Percentiles rank a stretch among this genome's conserved stretches.
Conservation (phyloP, 2,888 invertebrate genomes). For the Luperina nickerlii region DNA sequence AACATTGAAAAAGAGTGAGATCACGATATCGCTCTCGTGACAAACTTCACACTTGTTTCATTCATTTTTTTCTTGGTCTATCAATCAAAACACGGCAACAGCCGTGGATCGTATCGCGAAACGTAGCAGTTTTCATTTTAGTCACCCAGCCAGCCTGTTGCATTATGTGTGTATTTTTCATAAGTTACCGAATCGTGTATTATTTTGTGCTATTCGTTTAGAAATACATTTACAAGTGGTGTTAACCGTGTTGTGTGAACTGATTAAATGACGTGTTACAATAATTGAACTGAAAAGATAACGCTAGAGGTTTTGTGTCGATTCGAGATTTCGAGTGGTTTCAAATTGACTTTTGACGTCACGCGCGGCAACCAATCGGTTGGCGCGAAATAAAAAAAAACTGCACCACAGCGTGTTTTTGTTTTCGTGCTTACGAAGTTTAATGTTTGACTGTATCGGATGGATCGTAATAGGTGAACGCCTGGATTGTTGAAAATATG, state of each 20-base stretch:
- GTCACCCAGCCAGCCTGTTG: slow-evolving; percentile 73
- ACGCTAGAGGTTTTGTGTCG: slow-evolving; percentile 74
- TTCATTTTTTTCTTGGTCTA: slow-evolving; percentile 69
- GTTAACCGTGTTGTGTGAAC: slow-evolving; percentile 76
- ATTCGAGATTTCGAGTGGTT: slow-evolving; percentile 83
- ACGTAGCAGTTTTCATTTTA: slow-evolving; percentile 75
- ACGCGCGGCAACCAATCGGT: slow-evolving; percentile 83
- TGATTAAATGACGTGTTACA: slow-evolving; percentile 64
- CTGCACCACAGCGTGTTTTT: slow-evolving; percentile 73
- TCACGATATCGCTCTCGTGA: slow-evolving; percentile 54
- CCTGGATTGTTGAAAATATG: slow-evolving; percentile 81
- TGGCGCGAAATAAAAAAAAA: slow-evolving; percentile 78
- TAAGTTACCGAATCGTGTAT: slow-evolving; percentile 51
- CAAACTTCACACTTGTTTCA: slow-evolving; percentile 76
- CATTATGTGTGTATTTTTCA: slow-evolving; percentile 53
- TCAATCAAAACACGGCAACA: slow-evolving; percentile 74
- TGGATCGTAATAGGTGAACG: slow-evolving; percentile 80
- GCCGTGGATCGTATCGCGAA: slow-evolving; percentile 66
- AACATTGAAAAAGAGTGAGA: slow-evolving; percentile 62
- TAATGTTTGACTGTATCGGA: slow-evolving; percentile 76
- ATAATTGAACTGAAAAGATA: slow-evolving; percentile 66
- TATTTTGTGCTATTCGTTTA: slow-evolving; percentile 64
- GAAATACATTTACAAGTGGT: slow-evolving; percentile 64
- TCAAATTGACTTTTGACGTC: slow-evolving; percentile 88
- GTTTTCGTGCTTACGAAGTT: slow-evolving; percentile 74